Evolutionary conservation across 2,797 vertebrate genomes (phyloP).

Genomic region (Danio jaintianensis): DNA sequence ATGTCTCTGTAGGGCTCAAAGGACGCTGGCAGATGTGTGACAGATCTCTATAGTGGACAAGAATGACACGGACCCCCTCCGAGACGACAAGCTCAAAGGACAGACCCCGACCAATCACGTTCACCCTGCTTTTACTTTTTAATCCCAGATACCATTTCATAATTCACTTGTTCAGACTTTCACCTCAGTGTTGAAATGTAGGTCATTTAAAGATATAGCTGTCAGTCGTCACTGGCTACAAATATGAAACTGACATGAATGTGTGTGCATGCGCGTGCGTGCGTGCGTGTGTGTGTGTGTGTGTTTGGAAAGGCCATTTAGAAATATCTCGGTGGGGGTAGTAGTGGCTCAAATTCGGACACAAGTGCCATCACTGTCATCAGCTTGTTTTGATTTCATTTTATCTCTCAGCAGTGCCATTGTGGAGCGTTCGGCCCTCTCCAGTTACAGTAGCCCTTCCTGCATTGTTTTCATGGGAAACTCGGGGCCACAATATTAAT

Average conservation of each 20-base stretch:
- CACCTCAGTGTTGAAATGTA: background rate
- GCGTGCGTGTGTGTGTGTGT: conserved; percentile 27
- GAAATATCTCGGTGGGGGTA: conserved; percentile 41
- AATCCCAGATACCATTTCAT: conserved; percentile 30
- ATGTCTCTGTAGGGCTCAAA: conserved; percentile 66
- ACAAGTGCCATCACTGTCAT: conserved; percentile 82
- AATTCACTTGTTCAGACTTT: conserved; percentile 3
- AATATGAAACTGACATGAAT: conserved; percentile 1
- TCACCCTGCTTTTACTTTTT: conserved; percentile 20
- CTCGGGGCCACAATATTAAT: conserved; percentile 71
- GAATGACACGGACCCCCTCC: conserved; percentile 67
- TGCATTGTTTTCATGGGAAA: conserved; percentile 82
- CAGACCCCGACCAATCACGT: conserved; percentile 25
- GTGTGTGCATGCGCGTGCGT: no score
- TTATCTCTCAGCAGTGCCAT: conserved; percentile 80
- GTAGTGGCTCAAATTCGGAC: conserved; percentile 69
- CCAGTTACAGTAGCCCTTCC: conserved; percentile 77
- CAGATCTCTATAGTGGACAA: conserved; percentile 71
- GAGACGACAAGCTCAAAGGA: conserved; percentile 73
- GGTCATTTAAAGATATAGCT: conserved; percentile 5
- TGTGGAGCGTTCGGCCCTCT: conserved; percentile 73
- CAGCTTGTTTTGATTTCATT: conserved; percentile 84
- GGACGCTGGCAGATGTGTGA: conserved; percentile 80
- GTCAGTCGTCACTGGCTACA: background rate
- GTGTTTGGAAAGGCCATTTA: conserved; percentile 21